Conservation (phyloP, 2,113 vertebrate species). For the Chionodraco myersi region DNA sequence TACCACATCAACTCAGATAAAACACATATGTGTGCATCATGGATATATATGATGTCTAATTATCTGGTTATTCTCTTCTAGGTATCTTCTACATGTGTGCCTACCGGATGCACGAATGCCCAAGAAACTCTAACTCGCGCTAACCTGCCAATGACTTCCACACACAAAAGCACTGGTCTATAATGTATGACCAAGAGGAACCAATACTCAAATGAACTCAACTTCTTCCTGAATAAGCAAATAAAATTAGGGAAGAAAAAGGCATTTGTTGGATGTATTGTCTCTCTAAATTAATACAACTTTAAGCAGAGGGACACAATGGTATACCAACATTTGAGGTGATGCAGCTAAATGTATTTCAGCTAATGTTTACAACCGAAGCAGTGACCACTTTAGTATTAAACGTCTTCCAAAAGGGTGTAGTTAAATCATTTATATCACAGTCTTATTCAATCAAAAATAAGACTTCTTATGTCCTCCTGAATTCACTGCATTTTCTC, state of each 20-base stretch:
- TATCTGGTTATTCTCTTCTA: conserved; percentile 36
- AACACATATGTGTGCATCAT: neutral
- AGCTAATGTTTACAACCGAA: neutral
- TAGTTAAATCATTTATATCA: too few species aligned
- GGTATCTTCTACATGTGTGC: conserved; percentile 89
- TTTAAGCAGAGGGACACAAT: neutral
- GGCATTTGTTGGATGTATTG: conserved; percentile 26
- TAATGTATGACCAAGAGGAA: conserved; percentile 77
- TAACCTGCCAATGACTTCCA: conserved; percentile 57
- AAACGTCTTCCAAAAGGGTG: neutral
- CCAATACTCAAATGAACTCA: conserved; percentile 46
- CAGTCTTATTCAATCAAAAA: too few species aligned
- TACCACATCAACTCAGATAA: rapidly evolving
- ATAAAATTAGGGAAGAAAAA: conserved; percentile 64
- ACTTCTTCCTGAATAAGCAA: conserved; percentile 62
- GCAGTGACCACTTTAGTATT: too few species aligned
- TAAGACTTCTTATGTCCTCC: too few species aligned
- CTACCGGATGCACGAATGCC: conserved; percentile 85
- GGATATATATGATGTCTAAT: neutral
- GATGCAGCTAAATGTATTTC: too few species aligned
- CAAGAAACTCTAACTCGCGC: conserved; percentile 81
- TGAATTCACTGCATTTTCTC: too few species aligned
- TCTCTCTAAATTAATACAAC: neutral
- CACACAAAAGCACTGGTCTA: conserved; percentile 51
- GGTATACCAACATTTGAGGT: neutral